Base-by-base conservation (phyloP, 2,888 invertebrate genomes). In the Morpho deidamia region DNA sequence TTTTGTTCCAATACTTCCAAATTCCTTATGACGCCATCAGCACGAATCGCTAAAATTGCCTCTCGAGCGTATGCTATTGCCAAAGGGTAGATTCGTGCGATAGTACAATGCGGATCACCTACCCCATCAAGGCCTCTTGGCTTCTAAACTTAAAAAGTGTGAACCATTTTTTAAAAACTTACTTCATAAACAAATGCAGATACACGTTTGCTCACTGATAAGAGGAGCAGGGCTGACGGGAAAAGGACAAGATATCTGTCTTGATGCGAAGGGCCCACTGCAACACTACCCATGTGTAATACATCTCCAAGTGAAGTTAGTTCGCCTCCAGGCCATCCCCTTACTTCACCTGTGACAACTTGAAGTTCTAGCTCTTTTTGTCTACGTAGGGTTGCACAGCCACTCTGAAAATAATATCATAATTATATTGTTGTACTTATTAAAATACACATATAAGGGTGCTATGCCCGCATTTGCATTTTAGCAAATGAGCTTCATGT, bases 351-450 rank as follows among this genome's bases (percentile, higher is more conserved):
- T 0, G 96, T 96, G 62, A 99, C 91, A 53, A 99, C 96, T 87
- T 99, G 99, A 56, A 98, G 88, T 71, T 99, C 99, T 65, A 98
- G 90, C 85, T 99, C 99, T 80, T 98, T 98, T 76, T 99, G 97
- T 11, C 97, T 93, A 40, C 99, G 91, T 39, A 96, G 93, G 32
- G 95, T 94, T 50, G 95, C 94, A 81, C 98, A 98, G 11, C 93
- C 93, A 67, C 96, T 94, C 97, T 98, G 75, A 44, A 65, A 67
- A 51, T 39, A 55, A 51, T 38, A 9, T 45, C n/a, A n/a, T n/a
- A n/a, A n/a, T n/a, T n/a, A 9, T 23, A 23, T 23, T 23, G 5
- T 23, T 5, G 23, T 23, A 23, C n/a, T 23, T 23, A 23, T 23
- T 23, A 23, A 23, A 23, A 23, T 23, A 23, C 5, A 23, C 23